Base-by-base conservation (phyloP, 1,140 invertebrate genomes). In the Caerostris darwini region DNA sequence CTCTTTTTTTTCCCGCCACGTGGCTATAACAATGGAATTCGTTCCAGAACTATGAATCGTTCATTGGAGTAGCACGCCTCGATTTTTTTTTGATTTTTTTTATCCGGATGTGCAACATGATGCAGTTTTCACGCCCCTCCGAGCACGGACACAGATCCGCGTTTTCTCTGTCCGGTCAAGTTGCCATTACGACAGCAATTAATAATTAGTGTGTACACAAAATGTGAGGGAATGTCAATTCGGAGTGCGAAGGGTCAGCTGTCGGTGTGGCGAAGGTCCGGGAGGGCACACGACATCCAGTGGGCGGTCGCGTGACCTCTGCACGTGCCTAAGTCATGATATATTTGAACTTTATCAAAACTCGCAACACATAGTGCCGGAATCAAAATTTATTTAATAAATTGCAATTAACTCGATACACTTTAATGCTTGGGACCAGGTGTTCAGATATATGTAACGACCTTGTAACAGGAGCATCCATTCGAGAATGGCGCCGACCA, bases 141-240 rank as follows among this genome's bases (percentile, higher is more conserved):
- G 17, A 53, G 53, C 87, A 71, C 71, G 17, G 5, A 14, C 64
- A 71, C 69, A 90, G 88, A 90, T 90, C 88, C 88, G 88, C 64
- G 8, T 71, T 57, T 34, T 77, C 71, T 34, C 71, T 19, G 34
- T 12, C 10, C 71, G 3, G 50, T 77, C 12, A 12, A 1, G 59
- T 2, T 34, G 19, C 64, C 85, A 87, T 87, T 87, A 87, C 6
- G 34, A 7, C 2, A 34, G 54, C 5, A 19, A 54, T 69, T 85
- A 85, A 71, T 77, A 56, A 59, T 87, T 87, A 87, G 53, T 90
- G 88, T 90, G 88, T 77, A 90, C 88, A 58, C 83, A 77, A n/a
- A 77, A 77, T 85, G 34, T 90, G 64, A 19, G 19, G 34, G 82
- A 3, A 34, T 34, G 88, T 19, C 17, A 3, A 88, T 6, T 14